Conservation (phyloP, 2,797 vertebrate species). For the Acomys russatus region DNA sequence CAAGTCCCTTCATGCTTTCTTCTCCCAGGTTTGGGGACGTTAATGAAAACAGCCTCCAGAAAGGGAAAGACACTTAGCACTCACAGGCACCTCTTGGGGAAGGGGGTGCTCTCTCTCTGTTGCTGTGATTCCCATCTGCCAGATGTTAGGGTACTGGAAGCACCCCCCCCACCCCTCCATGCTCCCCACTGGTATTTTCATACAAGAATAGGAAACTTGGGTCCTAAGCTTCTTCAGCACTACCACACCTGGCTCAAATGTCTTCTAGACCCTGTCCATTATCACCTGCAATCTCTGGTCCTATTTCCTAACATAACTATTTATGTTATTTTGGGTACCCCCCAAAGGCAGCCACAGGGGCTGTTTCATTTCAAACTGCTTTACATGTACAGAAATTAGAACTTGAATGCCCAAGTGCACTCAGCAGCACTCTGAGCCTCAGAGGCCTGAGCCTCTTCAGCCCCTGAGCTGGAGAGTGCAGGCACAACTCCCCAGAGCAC, state of each 20-base stretch:
- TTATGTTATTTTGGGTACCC: neutral
- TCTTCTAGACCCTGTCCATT: neutral
- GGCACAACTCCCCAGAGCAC: neutral
- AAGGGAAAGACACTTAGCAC: neutral
- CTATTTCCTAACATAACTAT: constrained; percentile 17
- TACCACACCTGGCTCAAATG: neutral
- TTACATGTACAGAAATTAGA: constrained; percentile 9
- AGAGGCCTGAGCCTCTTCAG: accelerated
- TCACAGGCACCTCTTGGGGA: neutral
- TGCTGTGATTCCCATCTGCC: neutral
- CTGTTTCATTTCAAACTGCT: constrained; percentile 25
- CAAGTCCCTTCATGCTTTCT: too few relatives aligned
- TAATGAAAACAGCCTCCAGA: neutral
- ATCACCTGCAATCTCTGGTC: neutral
- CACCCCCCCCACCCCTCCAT: too few relatives aligned
- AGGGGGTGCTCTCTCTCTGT: neutral
- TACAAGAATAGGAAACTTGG: neutral
- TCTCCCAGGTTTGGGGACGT: neutral
- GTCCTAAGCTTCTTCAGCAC: neutral
- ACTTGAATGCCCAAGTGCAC: neutral
- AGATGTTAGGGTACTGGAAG: neutral
- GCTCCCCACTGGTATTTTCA: neutral
- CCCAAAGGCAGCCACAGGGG: neutral
- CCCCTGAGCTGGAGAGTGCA: neutral
- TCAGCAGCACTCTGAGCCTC: neutral